Base-by-base conservation (phyloP, 1,140 invertebrate species). In the Lysiphlebus fabarum region DNA sequence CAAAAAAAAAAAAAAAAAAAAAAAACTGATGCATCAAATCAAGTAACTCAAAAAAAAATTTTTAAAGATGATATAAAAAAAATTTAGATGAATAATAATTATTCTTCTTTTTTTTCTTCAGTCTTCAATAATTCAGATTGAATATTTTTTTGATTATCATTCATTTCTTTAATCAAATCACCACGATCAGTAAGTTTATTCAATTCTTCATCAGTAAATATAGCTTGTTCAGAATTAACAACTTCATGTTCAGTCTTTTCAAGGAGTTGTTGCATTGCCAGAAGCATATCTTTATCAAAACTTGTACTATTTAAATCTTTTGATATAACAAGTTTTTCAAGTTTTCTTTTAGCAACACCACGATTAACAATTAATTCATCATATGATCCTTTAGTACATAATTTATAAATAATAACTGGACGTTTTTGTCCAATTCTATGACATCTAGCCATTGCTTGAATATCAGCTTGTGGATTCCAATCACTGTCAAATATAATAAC, bases 401-500 rank as follows among this genome's bases (percentile, higher is more conserved):
- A 72, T 12, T 82, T 80, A 61, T 90, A 90, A 3, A 87, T 75
- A 43, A 89, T 74, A 7, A 91, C 88, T 7, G 89, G 87, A 64
- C 82, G 83, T 0, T 80, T 86, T 77, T 92, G 90, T 0, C 89
- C 90, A 59, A 92, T 90, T 51, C 90, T 76, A 68, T 92, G 89
- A 67, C 88, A 90, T 34, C 90, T 78, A 68, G 90, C 89, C 79
- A 90, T 86, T 4, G 90, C 90, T 80, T 92, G 90, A 10, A 90
- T 75, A 71, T 92, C 90, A 50, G 72, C 75, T 76, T 91, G 89
- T 43, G 89, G 89, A 79, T 91, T 89, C 82, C 83, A 91, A 75
- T 91, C 89, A 43, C 83, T 84, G 68, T 92, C 88, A 67, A 86
- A 90, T 54, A 91, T 85, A 48, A 92, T 87, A 8, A 90, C 89